A percentile compares a stretch with the other conserved stretches of the same genome.
phyloP scores from a whole-genome alignment of 2,113 vertebrate genomes.

The Eurypyga helias region DNA sequence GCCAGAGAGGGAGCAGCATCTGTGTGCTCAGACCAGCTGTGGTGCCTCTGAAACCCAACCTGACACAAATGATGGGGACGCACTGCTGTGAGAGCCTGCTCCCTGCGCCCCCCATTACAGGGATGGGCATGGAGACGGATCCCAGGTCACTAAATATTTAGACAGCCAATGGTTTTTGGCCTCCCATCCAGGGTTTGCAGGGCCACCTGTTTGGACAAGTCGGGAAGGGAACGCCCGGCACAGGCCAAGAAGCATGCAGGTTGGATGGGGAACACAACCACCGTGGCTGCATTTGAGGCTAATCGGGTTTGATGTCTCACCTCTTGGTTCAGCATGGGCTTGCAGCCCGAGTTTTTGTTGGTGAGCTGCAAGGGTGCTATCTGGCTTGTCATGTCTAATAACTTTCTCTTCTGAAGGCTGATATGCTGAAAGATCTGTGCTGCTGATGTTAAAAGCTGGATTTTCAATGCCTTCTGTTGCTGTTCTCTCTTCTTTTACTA shows the following conservation, averaged over 20 bases:
- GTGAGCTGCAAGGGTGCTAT: conserved; percentile 91
- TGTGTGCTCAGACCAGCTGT: background rate
- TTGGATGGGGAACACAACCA: conserved; percentile 78
- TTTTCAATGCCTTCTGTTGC: conserved; percentile 83
- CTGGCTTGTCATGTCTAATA: conserved; percentile 86
- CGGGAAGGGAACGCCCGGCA: conserved; percentile 71
- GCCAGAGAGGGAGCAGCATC: background rate
- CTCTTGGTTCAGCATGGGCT: conserved; percentile 86
- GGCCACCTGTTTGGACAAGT: conserved; percentile 71
- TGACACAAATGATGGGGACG: background rate
- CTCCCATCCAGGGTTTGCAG: conserved; percentile 14
- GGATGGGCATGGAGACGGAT: background rate
- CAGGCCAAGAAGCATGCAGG: conserved; percentile 50
- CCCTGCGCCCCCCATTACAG: fast-evolving
- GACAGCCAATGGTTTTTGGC: background rate
- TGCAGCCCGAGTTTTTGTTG: conserved; percentile 84
- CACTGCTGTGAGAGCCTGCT: background rate
- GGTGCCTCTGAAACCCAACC: background rate
- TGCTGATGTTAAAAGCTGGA: conserved; percentile 84
- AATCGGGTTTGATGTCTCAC: conserved; percentile 91
- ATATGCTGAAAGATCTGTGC: conserved; percentile 79
- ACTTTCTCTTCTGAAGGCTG: conserved; percentile 80
- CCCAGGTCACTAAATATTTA: background rate
- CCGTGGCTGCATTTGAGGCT: conserved; percentile 81
- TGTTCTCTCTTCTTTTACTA: conserved; percentile 79